phyloP scores from a whole-genome alignment of 2,113 vertebrate genomes.

The Corynorhinus townsendii region DNA sequence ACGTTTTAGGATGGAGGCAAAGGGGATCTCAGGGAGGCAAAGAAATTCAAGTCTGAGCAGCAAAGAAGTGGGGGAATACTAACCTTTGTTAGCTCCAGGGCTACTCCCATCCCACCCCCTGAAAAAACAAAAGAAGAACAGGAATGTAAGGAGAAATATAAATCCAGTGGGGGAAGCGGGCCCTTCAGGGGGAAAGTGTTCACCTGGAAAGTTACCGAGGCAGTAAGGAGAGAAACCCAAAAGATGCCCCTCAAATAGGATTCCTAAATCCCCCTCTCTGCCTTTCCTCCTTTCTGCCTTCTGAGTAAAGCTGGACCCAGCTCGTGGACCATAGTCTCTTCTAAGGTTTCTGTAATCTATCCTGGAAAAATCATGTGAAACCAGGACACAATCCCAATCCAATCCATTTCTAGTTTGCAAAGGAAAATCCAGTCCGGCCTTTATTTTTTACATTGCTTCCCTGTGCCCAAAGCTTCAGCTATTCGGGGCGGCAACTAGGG shows the following conservation, averaged over 20 bases:
- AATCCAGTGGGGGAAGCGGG: not conserved
- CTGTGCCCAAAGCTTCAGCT: constrained; percentile 59
- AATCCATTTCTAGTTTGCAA: constrained; percentile 55
- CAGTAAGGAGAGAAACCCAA: not conserved
- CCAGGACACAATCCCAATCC: not conserved
- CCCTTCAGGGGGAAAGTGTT: not conserved
- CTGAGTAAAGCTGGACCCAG: not conserved
- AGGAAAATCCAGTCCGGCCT: constrained; percentile 69
- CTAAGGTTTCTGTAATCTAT: not conserved
- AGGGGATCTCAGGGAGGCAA: not conserved
- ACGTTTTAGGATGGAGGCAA: not conserved
- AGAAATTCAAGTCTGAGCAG: not conserved
- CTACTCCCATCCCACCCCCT: not conserved
- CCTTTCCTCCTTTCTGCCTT: not conserved
- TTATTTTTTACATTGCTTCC: constrained; percentile 62
- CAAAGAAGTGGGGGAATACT: not conserved
- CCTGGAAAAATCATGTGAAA: not conserved
- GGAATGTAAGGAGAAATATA: not conserved
- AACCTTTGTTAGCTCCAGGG: not conserved
- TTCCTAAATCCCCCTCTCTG: not conserved
- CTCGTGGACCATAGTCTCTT: not conserved
- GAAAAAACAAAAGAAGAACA: not conserved
- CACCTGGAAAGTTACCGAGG: constrained; percentile 47
- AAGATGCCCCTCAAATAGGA: not conserved
- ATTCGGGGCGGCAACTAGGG: constrained; percentile 39